Conservation (phyloP, 2,113 vertebrate genomes). For the Entelurus aequoreus region DNA sequence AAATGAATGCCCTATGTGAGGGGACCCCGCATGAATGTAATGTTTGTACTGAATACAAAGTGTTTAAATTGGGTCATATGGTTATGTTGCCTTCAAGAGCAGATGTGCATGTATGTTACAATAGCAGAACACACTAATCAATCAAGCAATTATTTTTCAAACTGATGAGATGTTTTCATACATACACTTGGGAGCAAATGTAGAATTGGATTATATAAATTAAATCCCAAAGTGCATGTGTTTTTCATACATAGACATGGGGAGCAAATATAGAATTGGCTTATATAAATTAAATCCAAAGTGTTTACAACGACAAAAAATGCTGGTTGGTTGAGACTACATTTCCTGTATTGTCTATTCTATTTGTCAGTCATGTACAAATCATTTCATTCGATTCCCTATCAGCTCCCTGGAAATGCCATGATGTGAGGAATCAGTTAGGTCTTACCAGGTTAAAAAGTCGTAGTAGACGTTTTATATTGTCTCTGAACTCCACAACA, state of each 20-base stretch:
- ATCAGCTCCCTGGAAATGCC: conserved; percentile 67
- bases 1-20: background rate
- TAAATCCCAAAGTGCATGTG: no score
- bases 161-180: no score
- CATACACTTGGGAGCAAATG: no score
- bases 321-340: no score
- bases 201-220: no score
- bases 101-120: no score
- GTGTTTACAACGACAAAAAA: no score
- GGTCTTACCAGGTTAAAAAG: conserved; percentile 83
- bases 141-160: no score
- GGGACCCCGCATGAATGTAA: conserved; percentile 21
- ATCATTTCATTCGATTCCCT: conserved; percentile 22
- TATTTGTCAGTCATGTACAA: background rate
- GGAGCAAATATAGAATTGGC: no score
- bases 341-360: background rate
- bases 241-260: no score
- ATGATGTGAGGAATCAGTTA: conserved; percentile 79
- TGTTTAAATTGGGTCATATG: background rate
- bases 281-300: no score
- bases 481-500: conserved; percentile 77
- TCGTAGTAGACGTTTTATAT: conserved; percentile 81
- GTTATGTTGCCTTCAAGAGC: background rate
- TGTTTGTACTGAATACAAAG: conserved; percentile 9
- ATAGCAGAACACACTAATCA: no score